Conservation (phyloP, 2,113 vertebrate species). For the Calypte anna region DNA sequence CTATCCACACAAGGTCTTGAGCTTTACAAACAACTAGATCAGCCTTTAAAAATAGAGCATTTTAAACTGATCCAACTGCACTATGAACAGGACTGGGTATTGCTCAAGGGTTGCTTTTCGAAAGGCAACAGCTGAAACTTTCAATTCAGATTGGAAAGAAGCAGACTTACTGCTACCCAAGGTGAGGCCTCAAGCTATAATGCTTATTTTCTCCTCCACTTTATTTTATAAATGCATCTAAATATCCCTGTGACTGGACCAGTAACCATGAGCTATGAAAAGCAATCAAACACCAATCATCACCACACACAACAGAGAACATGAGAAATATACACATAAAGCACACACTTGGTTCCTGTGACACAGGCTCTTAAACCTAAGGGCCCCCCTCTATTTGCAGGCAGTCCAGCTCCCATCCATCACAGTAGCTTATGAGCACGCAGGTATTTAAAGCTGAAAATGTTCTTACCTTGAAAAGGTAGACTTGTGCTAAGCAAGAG, state of each 20-base stretch:
- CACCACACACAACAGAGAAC: not conserved
- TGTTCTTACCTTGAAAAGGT: not conserved
- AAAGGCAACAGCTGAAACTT: not conserved
- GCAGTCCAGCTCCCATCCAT: not conserved
- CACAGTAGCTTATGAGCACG: not conserved
- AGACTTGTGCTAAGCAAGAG: not conserved
- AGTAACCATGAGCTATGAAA: not conserved
- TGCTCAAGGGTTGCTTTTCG: not conserved
- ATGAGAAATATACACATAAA: not conserved
- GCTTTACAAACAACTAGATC: not conserved
- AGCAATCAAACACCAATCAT: not conserved
- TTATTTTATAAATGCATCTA: not conserved
- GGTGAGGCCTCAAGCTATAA: not conserved
- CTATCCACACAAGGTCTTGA: not conserved
- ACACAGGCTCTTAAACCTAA: not conserved
- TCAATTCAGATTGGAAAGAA: not conserved
- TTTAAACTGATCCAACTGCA: slow-evolving; percentile 6
- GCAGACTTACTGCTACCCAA: not conserved
- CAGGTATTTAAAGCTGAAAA: not conserved
- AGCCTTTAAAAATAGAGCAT: not conserved
- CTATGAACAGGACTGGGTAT: not conserved
- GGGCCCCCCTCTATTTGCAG: not conserved
- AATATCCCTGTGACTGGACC: not conserved
- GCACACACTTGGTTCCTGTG: not conserved
- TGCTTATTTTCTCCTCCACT: not conserved